A percentile compares a stretch with the other conserved stretches of the same genome.
Evolutionary conservation across 2,888 invertebrate genomes (phyloP).

Genomic region (Torymus auratus): DNA sequence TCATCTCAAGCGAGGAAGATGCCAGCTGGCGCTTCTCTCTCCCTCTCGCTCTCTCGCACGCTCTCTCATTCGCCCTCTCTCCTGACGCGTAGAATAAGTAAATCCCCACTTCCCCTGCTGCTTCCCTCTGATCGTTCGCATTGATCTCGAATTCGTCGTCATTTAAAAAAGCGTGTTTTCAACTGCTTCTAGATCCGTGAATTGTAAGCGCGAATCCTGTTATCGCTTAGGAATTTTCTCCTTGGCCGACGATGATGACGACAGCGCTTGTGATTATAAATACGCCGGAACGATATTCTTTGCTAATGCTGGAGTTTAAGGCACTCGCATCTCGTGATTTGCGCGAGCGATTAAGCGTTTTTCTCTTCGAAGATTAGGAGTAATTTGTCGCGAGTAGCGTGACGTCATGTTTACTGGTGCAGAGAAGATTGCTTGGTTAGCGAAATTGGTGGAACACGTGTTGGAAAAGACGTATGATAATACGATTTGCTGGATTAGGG

Average conservation of each 20-base stretch:
- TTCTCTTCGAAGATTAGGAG: too few relatives aligned
- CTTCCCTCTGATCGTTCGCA: conserved; percentile 7
- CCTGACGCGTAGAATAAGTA: conserved; percentile 31
- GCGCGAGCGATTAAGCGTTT: neutral
- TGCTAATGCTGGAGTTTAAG: neutral
- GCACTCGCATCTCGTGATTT: neutral
- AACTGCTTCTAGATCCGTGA: neutral
- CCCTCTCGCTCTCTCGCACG: neutral
- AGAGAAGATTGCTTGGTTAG: too few relatives aligned
- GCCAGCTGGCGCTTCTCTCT: conserved; percentile 31
- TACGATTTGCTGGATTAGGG: too few relatives aligned
- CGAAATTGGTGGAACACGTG: too few relatives aligned
- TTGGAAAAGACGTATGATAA: too few relatives aligned
- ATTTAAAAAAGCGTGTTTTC: conserved; percentile 14
- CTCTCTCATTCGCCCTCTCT: neutral
- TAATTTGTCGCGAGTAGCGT: too few relatives aligned
- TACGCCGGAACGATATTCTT: too few relatives aligned
- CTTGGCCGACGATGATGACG: too few relatives aligned
- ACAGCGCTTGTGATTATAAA: too few relatives aligned
- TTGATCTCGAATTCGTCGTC: conserved; percentile 26
- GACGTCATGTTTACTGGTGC: too few relatives aligned
- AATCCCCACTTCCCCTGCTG: neutral
- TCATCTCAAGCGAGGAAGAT: conserved; percentile 34
- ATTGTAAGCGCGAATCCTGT: neutral
- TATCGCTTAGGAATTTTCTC: neutral